Base-by-base conservation (phyloP, 2,797 vertebrate species). In the Eulemur rubriventer region DNA sequence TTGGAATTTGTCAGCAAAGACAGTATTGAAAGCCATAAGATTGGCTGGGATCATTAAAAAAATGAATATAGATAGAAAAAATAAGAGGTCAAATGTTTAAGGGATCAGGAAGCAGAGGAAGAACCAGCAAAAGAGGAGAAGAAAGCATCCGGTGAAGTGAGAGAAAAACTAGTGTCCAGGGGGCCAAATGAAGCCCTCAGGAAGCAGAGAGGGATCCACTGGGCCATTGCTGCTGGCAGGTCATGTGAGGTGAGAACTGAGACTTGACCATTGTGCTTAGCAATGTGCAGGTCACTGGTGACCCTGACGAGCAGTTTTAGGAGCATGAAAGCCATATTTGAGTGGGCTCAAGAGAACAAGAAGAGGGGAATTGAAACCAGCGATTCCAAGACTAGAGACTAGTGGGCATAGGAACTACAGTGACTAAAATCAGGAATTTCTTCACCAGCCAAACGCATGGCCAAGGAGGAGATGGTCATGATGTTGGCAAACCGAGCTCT, bases 1-100 rank as follows among this genome's bases (percentile, higher is more conserved):
- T 86, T 67, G 63, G 57, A 96, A 41, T 88, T 70, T 81, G 30
- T 88, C 43, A 81, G 69, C 33, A 95, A 20, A 67, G 75, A 82
- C 11, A 72, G 38, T 59, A 87, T 9, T 46, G 55, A 63, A 86
- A 92, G 41, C 38, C 30, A 0, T 70, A 43, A 92, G 70, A 82
- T 0, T 90, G 41, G 9, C 50, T 85, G 16, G 55, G 28, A 75
- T 79, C 78, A 63, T 63, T 41, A 73, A 93, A 46, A 86, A 59
- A 69, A 93, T 67, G 79, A 94, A 91, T 22, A 35, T 5, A 78
- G 59, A 48, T 1, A 80, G 38, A 87, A 92, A 94, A 83, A 55
- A 89, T 16, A 70, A 76, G 59, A 70, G 52, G 43, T n/a, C 11
- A 17, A 9, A 41, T 52, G 28, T 41, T 78, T 78, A 67, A 84